phyloP scores from a whole-genome alignment of 2,797 vertebrate species.

The Simalia tracyae region DNA sequence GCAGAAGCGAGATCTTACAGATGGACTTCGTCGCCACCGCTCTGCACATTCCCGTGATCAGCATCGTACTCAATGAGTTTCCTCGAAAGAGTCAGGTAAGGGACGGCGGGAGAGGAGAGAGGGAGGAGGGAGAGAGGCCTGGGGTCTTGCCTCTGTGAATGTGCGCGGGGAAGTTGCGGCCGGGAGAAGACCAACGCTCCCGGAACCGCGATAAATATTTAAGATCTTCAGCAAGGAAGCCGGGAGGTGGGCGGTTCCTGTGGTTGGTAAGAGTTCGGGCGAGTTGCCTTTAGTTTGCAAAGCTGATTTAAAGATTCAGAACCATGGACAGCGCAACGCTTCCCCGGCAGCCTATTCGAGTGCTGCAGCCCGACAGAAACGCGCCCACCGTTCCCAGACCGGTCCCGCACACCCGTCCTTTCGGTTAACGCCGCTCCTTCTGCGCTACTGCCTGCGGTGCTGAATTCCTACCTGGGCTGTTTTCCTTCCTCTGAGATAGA shows the following conservation, averaged over 20 bases:
- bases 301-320: not conserved
- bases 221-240: not conserved
- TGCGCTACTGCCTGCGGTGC: not conserved
- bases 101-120: not conserved
- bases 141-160: not conserved
- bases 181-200: not conserved
- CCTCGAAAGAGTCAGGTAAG: slow-evolving; percentile 84
- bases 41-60: slow-evolving; percentile 84
- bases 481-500: not conserved
- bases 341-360: not conserved
- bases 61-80: slow-evolving; percentile 84
- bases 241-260: not conserved
- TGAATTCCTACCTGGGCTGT: not conserved
- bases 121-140: too few relatives aligned
- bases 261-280: not conserved
- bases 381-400: not conserved
- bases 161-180: not conserved
- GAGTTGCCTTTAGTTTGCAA: not conserved
- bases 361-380: too few relatives aligned
- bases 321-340: slow-evolving; percentile 25
- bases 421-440: not conserved
- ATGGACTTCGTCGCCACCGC: slow-evolving; percentile 85
- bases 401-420: not conserved
- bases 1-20: slow-evolving; percentile 85
- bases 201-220: not conserved